These are phyloP conservation scores for Morbakka virulenta DNA, from an alignment of 30 jellyfish, hydroid and myxozoan genomes.

Conservation along the genomic window DNA sequence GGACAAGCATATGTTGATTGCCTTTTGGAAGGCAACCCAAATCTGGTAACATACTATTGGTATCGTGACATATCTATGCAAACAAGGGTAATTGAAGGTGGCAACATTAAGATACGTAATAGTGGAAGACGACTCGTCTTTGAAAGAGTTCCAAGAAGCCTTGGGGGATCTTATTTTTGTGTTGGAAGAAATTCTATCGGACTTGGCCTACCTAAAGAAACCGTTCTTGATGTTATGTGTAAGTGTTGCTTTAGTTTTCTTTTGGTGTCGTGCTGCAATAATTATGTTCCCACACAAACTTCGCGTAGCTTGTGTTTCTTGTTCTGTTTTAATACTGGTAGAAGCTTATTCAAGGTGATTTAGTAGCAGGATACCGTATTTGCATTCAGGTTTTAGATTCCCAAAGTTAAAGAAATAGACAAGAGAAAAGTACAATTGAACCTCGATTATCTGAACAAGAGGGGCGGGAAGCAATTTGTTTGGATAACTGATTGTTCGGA, in stretches of 20 bases:
- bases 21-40: not conserved
- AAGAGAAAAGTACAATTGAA: too few relatives aligned
- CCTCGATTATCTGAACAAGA: too few relatives aligned
- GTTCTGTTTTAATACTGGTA: too few relatives aligned
- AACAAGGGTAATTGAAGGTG: not conserved
- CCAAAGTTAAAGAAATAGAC: too few relatives aligned
- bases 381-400: too few relatives aligned
- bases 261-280: too few relatives aligned
- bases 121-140: not conserved
- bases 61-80: not conserved
- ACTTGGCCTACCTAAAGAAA: not conserved
- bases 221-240: not conserved
- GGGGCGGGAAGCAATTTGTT: too few relatives aligned
- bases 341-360: too few relatives aligned
- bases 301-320: too few relatives aligned
- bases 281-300: too few relatives aligned
- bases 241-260: not conserved
- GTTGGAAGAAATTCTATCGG: not conserved
- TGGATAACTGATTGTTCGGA: too few relatives aligned
- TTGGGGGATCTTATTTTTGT: not conserved
- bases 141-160: not conserved
- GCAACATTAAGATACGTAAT: not conserved
- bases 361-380: too few relatives aligned
- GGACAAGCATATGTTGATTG: not conserved
- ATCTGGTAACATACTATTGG: not conserved